A percentile compares a stretch with the other conserved stretches of the same genome.
phyloP scores from a whole-genome alignment of 2,888 invertebrate genomes.

The Phengaris arion region DNA sequence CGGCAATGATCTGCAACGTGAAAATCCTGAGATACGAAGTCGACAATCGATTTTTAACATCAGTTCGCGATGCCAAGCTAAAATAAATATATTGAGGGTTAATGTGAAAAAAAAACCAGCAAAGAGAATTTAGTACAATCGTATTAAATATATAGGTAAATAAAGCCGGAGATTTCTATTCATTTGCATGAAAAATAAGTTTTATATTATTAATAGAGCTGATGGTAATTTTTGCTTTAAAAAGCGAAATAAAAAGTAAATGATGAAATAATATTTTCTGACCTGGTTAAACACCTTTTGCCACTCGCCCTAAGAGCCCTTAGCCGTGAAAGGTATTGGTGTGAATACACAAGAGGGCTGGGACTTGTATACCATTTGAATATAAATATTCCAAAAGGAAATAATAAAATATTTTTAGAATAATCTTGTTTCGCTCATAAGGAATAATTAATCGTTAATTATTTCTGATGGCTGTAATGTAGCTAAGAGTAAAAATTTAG shows the following conservation, averaged over 20 bases:
- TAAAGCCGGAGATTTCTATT: background rate
- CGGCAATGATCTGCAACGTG: background rate
- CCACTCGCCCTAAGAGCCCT: constrained; percentile 32
- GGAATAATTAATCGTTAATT: background rate
- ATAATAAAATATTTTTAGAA: constrained; percentile 1
- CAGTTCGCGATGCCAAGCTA: background rate
- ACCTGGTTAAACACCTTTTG: constrained; percentile 32
- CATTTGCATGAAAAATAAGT: background rate
- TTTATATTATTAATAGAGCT: background rate
- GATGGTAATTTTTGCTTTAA: background rate
- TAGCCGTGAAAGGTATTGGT: constrained; percentile 32
- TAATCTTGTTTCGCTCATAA: background rate
- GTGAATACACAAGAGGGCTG: constrained; percentile 31
- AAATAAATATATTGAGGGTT: background rate
- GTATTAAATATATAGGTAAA: no score
- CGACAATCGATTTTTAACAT: background rate
- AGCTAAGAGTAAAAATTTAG: no score
- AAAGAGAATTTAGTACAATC: background rate
- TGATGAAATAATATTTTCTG: constrained; percentile 32
- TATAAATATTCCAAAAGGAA: background rate
- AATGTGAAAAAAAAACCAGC: background rate
- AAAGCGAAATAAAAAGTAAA: constrained; percentile 18
- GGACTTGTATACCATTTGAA: constrained; percentile 11
- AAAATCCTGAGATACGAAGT: background rate
- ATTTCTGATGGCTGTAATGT: no score